Conservation (phyloP, 2,113 vertebrate species). For the Nyctibius bracteatus region DNA sequence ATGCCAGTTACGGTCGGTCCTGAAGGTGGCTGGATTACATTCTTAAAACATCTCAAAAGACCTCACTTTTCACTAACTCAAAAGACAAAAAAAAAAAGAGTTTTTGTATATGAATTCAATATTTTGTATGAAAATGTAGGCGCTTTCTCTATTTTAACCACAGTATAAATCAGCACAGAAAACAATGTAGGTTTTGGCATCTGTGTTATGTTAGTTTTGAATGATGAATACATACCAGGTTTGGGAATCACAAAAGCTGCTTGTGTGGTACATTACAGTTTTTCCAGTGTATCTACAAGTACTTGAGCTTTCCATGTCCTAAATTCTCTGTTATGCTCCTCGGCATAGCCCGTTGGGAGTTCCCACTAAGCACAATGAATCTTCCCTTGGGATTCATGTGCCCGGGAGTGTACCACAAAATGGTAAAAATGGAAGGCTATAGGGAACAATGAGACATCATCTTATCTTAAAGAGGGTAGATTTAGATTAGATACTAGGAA, state of each 20-base stretch:
- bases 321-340: constrained; percentile 4
- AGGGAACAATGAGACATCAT: background rate
- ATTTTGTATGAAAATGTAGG: constrained; percentile 47
- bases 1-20: background rate
- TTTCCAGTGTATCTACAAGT: constrained; percentile 45
- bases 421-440: background rate
- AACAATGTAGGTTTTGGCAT: constrained; percentile 74
- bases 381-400: background rate
- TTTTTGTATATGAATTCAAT: constrained; percentile 12
- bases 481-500: background rate
- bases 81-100: constrained; percentile 2
- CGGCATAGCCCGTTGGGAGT: constrained; percentile 12
- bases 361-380: constrained; percentile 1
- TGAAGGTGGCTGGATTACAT: background rate
- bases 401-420: background rate
- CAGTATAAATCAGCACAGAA: constrained; percentile 73
- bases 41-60: background rate
- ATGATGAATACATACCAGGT: constrained; percentile 61
- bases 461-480: background rate
- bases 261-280: constrained; percentile 64
- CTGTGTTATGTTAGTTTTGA: constrained; percentile 67
- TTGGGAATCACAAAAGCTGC: constrained; percentile 69
- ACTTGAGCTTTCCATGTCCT: constrained; percentile 5
- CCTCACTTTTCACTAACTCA: background rate
- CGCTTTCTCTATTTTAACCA: constrained; percentile 47